phyloP scores from a whole-genome alignment of 1,140 invertebrate genomes.

The Physella acuta region DNA sequence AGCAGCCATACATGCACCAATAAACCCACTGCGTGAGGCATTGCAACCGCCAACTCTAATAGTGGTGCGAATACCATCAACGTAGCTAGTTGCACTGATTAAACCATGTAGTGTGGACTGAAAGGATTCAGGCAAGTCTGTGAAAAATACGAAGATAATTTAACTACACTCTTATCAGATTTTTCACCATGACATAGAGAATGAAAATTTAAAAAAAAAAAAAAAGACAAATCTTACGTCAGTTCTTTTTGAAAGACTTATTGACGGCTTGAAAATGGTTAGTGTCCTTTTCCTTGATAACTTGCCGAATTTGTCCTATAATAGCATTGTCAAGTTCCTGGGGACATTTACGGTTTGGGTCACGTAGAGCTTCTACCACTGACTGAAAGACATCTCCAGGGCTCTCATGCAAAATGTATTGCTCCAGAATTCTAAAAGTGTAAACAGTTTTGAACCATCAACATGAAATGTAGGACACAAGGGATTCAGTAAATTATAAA shows the following conservation, averaged over 20 bases:
- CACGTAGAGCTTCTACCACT: conserved; percentile 33
- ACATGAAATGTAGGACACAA: no score
- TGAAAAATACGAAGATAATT: conserved; percentile 18
- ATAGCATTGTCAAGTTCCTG: conserved; percentile 44
- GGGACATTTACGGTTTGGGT: conserved; percentile 33
- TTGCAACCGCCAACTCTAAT: conserved; percentile 52
- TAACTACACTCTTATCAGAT: no score
- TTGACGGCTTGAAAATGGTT: conserved; percentile 32
- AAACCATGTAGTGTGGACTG: conserved; percentile 48
- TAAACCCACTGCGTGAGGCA: conserved; percentile 45
- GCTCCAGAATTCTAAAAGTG: conserved; percentile 52
- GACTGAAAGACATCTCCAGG: conserved; percentile 31
- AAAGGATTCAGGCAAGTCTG: conserved; percentile 50
- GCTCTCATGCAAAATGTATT: conserved; percentile 44
- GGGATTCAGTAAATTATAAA: no score
- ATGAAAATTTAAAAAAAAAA: no score
- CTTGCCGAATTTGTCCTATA: conserved; percentile 35
- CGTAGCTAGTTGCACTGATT: conserved; percentile 36
- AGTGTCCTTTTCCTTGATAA: conserved; percentile 28
- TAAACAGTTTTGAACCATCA: no score
- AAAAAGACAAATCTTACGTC: conserved; percentile 36
- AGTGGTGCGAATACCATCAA: conserved; percentile 37
- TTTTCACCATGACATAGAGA: no score
- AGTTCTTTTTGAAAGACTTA: conserved; percentile 43
- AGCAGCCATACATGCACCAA: conserved; percentile 52